phyloP scores from a whole-genome alignment of 2,797 vertebrate genomes.

The Potorous gilbertii region DNA sequence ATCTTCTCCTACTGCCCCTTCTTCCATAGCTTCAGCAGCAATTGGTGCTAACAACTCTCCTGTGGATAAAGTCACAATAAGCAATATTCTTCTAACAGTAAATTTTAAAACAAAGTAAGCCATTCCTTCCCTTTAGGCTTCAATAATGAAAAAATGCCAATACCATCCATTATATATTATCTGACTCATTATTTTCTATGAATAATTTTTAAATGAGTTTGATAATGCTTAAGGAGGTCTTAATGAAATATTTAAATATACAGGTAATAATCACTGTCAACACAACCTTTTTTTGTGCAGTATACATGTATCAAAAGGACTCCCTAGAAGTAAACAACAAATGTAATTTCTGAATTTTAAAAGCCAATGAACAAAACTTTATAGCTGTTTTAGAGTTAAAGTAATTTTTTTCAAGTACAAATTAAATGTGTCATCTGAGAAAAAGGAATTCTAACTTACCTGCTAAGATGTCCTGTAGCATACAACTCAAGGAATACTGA shows the following conservation, averaged over 20 bases:
- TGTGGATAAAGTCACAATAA: conserved; percentile 74
- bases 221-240: background rate
- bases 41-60: conserved; percentile 94
- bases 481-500: conserved; percentile 98
- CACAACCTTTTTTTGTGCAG: background rate
- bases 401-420: background rate
- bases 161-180: background rate
- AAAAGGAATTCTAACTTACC: conserved; percentile 84
- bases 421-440: background rate
- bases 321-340: background rate
- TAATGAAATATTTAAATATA: background rate
- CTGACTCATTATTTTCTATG: background rate
- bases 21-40: conserved; percentile 94
- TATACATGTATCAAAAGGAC: background rate
- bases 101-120: conserved; percentile 23
- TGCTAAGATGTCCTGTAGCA: conserved; percentile 99
- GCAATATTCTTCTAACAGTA: background rate
- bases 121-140: background rate
- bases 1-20: conserved; percentile 91
- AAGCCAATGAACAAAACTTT: background rate
- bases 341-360: background rate
- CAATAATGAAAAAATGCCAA: conserved; percentile 2
- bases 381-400: background rate
- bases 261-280: conserved; percentile 5
- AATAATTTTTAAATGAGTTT: conserved; percentile 3